Evolutionary conservation across 2,888 invertebrate genomes (phyloP).

Genomic region (Megaustenia siamemsis): DNA sequence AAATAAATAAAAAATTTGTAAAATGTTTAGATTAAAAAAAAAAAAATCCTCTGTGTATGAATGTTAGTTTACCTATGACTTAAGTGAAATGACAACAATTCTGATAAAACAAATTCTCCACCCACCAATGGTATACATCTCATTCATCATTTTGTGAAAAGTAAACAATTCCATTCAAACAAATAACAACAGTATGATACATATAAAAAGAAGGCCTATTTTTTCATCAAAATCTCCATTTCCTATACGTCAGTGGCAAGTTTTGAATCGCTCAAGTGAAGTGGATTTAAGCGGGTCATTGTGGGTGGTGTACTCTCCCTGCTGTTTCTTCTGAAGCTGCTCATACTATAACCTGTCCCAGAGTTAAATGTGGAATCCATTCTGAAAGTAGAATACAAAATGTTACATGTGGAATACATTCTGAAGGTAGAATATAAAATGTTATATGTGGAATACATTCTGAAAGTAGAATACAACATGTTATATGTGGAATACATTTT

Average conservation of each 20-base stretch:
- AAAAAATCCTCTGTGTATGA: neutral
- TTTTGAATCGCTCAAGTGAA: conserved; percentile 68
- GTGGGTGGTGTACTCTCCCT: conserved; percentile 50
- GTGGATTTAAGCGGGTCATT: conserved; percentile 64
- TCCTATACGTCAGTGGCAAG: conserved; percentile 74
- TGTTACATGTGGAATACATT: neutral
- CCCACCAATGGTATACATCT: no score
- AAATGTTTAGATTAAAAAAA: no score
- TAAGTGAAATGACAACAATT: no score
- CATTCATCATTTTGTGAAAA: neutral
- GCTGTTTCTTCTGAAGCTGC: conserved; percentile 56
- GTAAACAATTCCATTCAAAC: neutral
- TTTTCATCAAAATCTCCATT: neutral
- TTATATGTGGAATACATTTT: no score
- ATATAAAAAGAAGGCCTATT: neutral
- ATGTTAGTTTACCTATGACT: neutral
- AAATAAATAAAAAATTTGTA: no score
- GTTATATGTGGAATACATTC: no score
- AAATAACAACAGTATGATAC: neutral
- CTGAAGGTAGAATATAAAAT: neutral
- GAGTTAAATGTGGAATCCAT: conserved; percentile 51
- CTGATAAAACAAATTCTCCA: no score
- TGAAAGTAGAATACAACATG: no score
- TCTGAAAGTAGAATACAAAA: conserved; percentile 36
- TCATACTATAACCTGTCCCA: conserved; percentile 54